These are phyloP conservation scores for Aelia acuminata DNA, from an alignment of 2,888 invertebrate species.

Conservation along the genomic window DNA sequence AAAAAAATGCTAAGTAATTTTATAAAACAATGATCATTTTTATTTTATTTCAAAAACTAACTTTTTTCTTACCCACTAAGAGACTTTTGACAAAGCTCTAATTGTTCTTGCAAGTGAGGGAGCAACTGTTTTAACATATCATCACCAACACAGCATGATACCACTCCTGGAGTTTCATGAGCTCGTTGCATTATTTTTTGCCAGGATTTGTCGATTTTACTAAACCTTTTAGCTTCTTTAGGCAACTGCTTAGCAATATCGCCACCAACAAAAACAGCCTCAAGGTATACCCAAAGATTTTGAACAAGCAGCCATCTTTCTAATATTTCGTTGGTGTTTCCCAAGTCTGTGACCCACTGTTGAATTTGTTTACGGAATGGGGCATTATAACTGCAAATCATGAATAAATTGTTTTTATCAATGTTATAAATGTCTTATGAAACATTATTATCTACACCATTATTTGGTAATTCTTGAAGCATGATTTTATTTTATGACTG, in stretches of 20 bases:
- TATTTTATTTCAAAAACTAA: neutral
- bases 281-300: slow-evolving; percentile 98
- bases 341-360: slow-evolving; percentile 93
- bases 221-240: slow-evolving; percentile 93
- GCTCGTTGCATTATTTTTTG: slow-evolving; percentile 98
- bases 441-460: too few relatives aligned
- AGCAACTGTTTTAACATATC: slow-evolving; percentile 91
- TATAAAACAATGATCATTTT: neutral
- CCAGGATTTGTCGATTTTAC: slow-evolving; percentile 98
- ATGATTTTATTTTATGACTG: neutral
- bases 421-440: too few relatives aligned
- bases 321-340: slow-evolving; percentile 95
- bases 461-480: too few relatives aligned
- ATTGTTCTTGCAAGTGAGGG: slow-evolving; percentile 94
- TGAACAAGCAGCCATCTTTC: slow-evolving; percentile 97
- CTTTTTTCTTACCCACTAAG: slow-evolving; percentile 79
- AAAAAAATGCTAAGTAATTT: neutral
- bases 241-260: slow-evolving; percentile 99
- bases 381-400: slow-evolving; percentile 84
- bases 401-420: slow-evolving; percentile 16
- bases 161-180: slow-evolving; percentile 96
- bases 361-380: slow-evolving; percentile 97
- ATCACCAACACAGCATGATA: slow-evolving; percentile 96
- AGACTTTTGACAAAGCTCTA: slow-evolving; percentile 97
- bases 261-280: slow-evolving; percentile 98